Evolutionary conservation across 2,113 vertebrate species (phyloP).

Genomic region (Pterocles burchelli): DNA sequence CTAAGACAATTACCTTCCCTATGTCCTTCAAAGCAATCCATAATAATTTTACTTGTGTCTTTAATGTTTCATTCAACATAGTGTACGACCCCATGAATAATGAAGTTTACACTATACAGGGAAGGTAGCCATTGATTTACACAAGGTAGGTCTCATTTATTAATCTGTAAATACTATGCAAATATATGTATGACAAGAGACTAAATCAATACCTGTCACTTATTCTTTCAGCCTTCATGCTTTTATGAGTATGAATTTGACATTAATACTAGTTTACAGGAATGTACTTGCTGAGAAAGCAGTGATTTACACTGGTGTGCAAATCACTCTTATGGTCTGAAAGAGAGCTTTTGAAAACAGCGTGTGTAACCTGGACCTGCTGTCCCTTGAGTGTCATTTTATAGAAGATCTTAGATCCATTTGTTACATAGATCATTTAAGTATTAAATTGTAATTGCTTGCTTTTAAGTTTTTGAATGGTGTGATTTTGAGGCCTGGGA

Average conservation of each 20-base stretch:
- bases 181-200: slow-evolving; percentile 33
- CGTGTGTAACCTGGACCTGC: background rate
- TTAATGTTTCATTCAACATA: slow-evolving; percentile 18
- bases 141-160: slow-evolving; percentile 9
- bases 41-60: background rate
- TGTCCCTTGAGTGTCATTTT: background rate
- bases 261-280: slow-evolving; percentile 20
- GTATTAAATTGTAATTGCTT: background rate
- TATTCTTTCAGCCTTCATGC: slow-evolving; percentile 6
- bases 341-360: background rate
- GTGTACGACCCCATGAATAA: background rate
- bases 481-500: background rate
- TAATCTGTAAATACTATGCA: slow-evolving; percentile 31
- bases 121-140: slow-evolving; percentile 39
- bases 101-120: background rate
- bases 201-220: slow-evolving; percentile 35
- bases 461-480: background rate
- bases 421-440: background rate
- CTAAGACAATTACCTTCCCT: background rate
- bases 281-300: slow-evolving; percentile 33
- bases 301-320: background rate
- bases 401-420: background rate
- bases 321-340: background rate
- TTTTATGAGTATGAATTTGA: slow-evolving; percentile 5
- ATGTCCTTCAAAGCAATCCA: background rate